Evolutionary conservation across 2,888 invertebrate species (phyloP).

Genomic region (Panopea generosa): DNA sequence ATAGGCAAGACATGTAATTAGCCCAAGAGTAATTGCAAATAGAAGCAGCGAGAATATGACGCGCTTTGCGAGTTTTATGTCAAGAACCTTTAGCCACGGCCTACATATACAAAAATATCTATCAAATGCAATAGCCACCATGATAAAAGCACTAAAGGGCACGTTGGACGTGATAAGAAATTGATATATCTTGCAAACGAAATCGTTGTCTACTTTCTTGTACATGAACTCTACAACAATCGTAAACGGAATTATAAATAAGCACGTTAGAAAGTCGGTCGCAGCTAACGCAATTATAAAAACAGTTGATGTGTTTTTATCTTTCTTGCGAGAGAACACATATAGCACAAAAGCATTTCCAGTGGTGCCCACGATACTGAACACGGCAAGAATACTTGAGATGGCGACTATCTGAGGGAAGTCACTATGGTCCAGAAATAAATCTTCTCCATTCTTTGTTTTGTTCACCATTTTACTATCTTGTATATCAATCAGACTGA

Average conservation of each 20-base stretch:
- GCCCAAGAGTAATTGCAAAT: conserved; percentile 48
- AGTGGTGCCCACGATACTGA: conserved; percentile 79
- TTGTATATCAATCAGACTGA: no score
- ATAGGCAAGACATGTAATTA: conserved; percentile 57
- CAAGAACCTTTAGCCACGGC: conserved; percentile 68
- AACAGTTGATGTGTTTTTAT: conserved; percentile 79
- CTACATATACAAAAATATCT: conserved; percentile 82
- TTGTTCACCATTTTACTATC: conserved; percentile 26
- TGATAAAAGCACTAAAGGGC: conserved; percentile 80
- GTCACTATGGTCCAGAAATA: conserved; percentile 39
- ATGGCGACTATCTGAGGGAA: conserved; percentile 54
- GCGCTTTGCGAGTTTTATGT: conserved; percentile 48
- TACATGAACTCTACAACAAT: conserved; percentile 78
- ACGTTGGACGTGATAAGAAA: conserved; percentile 80
- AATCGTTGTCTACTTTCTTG: conserved; percentile 73
- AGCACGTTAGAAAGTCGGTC: conserved; percentile 80
- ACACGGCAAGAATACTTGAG: conserved; percentile 69
- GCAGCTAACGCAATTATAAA: conserved; percentile 81
- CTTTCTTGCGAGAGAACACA: conserved; percentile 76
- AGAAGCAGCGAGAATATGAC: conserved; percentile 48
- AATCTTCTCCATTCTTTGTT: conserved; percentile 53
- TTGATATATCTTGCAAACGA: conserved; percentile 78
- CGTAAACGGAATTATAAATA: conserved; percentile 80
- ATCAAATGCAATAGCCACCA: conserved; percentile 82
- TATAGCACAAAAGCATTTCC: conserved; percentile 84